These are phyloP conservation scores for Bombus confusus DNA, from an alignment of 1,140 invertebrate species.

Conservation along the genomic window DNA sequence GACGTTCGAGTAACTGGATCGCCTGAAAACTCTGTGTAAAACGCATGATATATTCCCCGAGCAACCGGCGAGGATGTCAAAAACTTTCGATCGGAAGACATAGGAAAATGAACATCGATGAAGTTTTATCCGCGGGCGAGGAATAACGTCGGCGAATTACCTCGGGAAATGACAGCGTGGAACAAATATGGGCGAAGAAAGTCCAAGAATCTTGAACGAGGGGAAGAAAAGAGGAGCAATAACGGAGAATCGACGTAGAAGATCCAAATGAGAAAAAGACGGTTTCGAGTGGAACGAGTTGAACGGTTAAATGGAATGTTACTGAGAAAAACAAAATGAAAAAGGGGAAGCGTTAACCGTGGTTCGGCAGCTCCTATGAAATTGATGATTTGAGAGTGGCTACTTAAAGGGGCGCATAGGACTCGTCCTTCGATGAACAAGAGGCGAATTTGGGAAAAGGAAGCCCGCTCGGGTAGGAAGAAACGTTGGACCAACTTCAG, in stretches of 20 bases:
- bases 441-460: constrained; percentile 30
- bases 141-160: constrained; percentile 18
- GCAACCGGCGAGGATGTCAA: background rate
- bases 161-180: background rate
- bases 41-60: constrained; percentile 28
- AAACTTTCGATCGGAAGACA: constrained; percentile 2
- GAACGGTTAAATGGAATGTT: background rate
- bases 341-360: background rate
- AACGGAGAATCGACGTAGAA: background rate
- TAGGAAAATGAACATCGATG: constrained; percentile 7
- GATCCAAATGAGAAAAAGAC: background rate
- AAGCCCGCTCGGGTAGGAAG: constrained; percentile 13
- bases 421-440: constrained; percentile 2
- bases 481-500: constrained; percentile 26
- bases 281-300: constrained; percentile 16
- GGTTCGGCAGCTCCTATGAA: constrained; percentile 40
- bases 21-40: background rate
- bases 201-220: background rate
- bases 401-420: constrained; percentile 36
- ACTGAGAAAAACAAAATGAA: background rate
- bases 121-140: constrained; percentile 11
- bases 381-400: constrained; percentile 50
- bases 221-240: background rate
- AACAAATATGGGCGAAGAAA: background rate
- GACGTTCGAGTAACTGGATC: constrained; percentile 9